phyloP scores from a whole-genome alignment of 2,888 invertebrate genomes.

The Teinopalpus imperialis region DNA sequence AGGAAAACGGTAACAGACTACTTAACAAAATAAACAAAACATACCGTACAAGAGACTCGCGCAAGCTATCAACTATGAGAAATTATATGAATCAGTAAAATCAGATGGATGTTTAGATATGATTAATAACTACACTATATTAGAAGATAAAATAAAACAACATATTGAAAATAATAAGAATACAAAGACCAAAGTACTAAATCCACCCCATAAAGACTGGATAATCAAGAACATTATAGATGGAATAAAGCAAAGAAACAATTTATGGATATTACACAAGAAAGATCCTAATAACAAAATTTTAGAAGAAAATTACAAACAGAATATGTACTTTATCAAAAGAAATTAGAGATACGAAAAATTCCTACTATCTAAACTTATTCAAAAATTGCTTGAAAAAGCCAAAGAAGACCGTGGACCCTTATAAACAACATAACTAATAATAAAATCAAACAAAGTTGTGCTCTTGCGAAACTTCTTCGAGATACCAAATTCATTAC shows the following conservation, averaged over 20 bases:
- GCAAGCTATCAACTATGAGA: too few relatives aligned
- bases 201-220: background rate
- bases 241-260: background rate
- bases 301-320: background rate
- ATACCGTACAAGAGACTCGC: too few relatives aligned
- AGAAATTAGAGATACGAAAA: too few relatives aligned
- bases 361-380: too few relatives aligned
- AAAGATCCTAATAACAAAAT: background rate
- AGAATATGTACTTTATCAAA: background rate
- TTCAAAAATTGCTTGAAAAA: background rate
- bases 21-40: too few relatives aligned
- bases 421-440: background rate
- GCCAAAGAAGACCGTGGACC: background rate
- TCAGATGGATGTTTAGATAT: too few relatives aligned
- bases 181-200: background rate
- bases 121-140: too few relatives aligned
- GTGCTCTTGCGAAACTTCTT: background rate
- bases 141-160: background rate
- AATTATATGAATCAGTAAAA: too few relatives aligned
- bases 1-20: too few relatives aligned
- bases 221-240: background rate
- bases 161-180: background rate
- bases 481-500: background rate
- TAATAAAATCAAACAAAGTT: background rate
- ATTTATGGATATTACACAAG: background rate